These are phyloP conservation scores for Chaetoderma sp. DNA, from an alignment of 2,888 invertebrate genomes.

Conservation along the genomic window DNA sequence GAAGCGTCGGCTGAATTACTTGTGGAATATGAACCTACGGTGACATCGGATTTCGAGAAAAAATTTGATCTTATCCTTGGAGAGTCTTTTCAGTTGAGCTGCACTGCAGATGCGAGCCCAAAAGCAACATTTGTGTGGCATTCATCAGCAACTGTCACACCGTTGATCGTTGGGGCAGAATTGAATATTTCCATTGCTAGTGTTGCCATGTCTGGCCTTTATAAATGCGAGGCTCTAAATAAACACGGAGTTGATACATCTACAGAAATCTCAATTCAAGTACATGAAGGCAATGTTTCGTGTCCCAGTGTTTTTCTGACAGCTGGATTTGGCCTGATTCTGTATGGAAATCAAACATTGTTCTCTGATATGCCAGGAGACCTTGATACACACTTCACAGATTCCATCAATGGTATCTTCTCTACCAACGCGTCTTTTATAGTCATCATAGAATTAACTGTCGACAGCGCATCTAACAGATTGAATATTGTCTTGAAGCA, in stretches of 20 bases:
- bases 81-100: background rate
- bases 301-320: too few relatives aligned
- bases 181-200: background rate
- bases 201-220: background rate
- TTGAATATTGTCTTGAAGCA: too few relatives aligned
- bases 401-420: too few relatives aligned
- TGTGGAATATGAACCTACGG: background rate
- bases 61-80: background rate
- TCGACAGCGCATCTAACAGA: too few relatives aligned
- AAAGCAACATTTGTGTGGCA: background rate
- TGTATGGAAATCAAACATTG: too few relatives aligned
- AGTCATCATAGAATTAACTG: too few relatives aligned
- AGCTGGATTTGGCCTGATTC: too few relatives aligned
- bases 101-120: background rate
- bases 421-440: too few relatives aligned
- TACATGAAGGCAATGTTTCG: background rate
- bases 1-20: background rate
- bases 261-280: background rate
- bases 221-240: background rate
- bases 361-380: too few relatives aligned
- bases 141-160: too few relatives aligned
- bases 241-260: background rate
- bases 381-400: too few relatives aligned
- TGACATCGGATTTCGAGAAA: background rate
- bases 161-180: too few relatives aligned